phyloP scores from a whole-genome alignment of 2,797 vertebrate genomes.

The Discoglossus pictus region DNA sequence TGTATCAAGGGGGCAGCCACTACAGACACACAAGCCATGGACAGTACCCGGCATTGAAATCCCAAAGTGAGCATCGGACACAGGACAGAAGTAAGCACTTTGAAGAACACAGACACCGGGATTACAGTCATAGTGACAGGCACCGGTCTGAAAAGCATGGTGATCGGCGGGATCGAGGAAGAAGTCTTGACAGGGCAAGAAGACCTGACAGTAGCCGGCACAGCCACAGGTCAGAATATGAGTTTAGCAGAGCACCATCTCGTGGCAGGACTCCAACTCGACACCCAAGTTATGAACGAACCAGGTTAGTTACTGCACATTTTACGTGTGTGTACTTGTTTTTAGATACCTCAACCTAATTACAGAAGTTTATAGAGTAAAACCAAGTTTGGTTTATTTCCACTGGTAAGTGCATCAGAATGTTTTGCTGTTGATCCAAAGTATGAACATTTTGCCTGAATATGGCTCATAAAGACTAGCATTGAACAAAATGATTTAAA shows the following conservation, averaged over 20 bases:
- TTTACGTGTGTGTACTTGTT: too few relatives aligned
- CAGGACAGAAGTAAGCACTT: slow-evolving; percentile 84
- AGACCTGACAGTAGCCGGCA: slow-evolving; percentile 80
- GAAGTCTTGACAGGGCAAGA: slow-evolving; percentile 79
- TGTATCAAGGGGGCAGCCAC: slow-evolving; percentile 76
- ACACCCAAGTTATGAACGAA: slow-evolving; percentile 85
- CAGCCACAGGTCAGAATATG: slow-evolving; percentile 81
- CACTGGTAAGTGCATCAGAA: too few relatives aligned
- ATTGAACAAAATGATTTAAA: too few relatives aligned
- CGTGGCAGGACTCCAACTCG: slow-evolving; percentile 76
- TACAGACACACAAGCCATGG: slow-evolving; percentile 72
- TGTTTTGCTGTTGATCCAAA: too few relatives aligned
- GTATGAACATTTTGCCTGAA: too few relatives aligned
- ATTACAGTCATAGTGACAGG: slow-evolving; percentile 76
- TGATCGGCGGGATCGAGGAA: slow-evolving; percentile 82
- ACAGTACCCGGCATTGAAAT: slow-evolving; percentile 79
- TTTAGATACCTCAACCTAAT: too few relatives aligned
- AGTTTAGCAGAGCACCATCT: slow-evolving; percentile 27
- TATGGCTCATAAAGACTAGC: too few relatives aligned
- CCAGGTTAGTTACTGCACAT: slow-evolving; percentile 72
- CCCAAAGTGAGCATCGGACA: slow-evolving; percentile 72
- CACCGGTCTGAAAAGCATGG: slow-evolving; percentile 73
- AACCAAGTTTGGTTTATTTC: too few relatives aligned
- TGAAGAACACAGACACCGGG: slow-evolving; percentile 82
- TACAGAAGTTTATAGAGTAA: too few relatives aligned